These are phyloP conservation scores for Leuctra nigra DNA, from an alignment of 2,888 invertebrate genomes.

Conservation along the genomic window DNA sequence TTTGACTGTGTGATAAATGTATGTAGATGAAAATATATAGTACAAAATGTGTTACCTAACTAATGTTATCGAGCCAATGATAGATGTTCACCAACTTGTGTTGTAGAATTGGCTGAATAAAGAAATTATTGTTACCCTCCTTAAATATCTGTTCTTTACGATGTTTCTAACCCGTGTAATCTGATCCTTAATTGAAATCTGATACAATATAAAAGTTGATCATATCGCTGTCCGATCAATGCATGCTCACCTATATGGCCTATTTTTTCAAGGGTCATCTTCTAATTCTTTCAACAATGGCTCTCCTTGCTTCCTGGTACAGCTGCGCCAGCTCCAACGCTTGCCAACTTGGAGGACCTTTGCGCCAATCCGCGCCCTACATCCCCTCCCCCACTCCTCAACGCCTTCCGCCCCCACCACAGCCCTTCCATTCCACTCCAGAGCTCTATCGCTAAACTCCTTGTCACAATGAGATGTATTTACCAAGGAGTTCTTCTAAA, in stretches of 20 bases:
- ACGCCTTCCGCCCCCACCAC: not conserved
- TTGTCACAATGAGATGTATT: constrained; percentile 17
- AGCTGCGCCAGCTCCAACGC: constrained; percentile 5
- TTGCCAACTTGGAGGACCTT: not conserved
- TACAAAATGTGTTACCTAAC: no score
- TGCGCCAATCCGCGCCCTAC: not conserved
- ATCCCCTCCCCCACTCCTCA: not conserved
- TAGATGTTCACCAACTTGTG: no score
- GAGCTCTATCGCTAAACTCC: constrained; percentile 11
- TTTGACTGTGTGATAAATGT: no score
- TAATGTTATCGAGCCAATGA: no score
- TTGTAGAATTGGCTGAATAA: no score
- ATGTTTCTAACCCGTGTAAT: no score
- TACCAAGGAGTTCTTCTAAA: not conserved
- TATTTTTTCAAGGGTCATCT: constrained; percentile 12
- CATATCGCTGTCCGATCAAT: not conserved
- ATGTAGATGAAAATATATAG: no score
- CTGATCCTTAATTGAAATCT: no score
- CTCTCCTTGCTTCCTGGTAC: constrained; percentile 11
- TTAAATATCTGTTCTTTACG: no score
- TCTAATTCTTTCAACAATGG: constrained; percentile 17
- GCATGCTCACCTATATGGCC: not conserved
- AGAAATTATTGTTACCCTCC: no score
- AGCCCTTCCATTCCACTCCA: constrained; percentile 1
- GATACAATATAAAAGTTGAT: no score